Conservation (phyloP, 2,888 invertebrate genomes). For the Hylaea fasciaria region DNA sequence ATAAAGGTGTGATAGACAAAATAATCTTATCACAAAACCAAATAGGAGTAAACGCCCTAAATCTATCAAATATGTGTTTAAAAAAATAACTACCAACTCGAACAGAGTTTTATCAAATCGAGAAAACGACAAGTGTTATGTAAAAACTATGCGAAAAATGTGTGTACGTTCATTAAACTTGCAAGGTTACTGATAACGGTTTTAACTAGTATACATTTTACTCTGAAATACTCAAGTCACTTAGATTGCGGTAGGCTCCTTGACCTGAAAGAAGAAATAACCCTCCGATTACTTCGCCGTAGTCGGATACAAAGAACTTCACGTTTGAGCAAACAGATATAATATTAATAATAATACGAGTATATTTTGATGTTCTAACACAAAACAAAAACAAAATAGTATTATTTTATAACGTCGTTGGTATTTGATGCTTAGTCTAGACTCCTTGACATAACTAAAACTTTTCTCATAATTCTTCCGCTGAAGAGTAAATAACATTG, state of each 20-base stretch:
- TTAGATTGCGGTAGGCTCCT: conserved; percentile 2
- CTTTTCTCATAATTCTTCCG: no score
- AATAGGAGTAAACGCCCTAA: not conserved
- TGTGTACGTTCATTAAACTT: conserved; percentile 46
- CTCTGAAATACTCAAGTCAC: conserved; percentile 10
- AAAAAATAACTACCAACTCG: conserved; percentile 15
- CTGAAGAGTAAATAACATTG: not conserved
- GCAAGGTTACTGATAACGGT: conserved; percentile 48
- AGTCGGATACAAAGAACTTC: no score
- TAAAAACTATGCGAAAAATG: conserved; percentile 22
- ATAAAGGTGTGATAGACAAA: not conserved
- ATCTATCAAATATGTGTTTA: conserved; percentile 32
- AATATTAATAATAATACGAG: no score
- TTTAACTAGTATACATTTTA: conserved; percentile 26
- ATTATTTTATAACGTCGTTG: no score
- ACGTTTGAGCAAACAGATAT: no score
- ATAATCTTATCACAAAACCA: conserved; percentile 10
- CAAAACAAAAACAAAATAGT: no score
- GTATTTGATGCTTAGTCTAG: no score
- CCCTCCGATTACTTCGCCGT: no score
- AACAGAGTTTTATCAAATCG: conserved; percentile 34
- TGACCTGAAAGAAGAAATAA: not conserved
- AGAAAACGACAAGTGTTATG: conserved; percentile 40
- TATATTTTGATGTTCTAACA: no score
- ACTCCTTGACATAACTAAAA: no score